Percentiles rank a stretch among this genome's conserved stretches.
Conservation (phyloP, 1,140 invertebrate genomes). For the Sesamia nonagrioides region DNA sequence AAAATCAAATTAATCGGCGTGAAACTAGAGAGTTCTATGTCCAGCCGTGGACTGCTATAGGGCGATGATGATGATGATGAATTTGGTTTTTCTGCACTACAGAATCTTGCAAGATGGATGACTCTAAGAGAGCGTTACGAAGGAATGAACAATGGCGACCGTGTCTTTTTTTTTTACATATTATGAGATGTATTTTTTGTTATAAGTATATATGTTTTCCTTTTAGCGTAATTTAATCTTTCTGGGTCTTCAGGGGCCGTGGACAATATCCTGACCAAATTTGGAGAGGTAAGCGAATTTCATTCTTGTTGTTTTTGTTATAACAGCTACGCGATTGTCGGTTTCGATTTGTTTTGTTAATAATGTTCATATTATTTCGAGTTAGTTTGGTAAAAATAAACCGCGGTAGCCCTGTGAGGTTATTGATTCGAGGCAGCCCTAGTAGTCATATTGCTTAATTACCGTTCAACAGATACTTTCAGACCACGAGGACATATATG, state of each 20-base stretch:
- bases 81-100: background rate
- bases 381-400: background rate
- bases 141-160: slow-evolving; percentile 37
- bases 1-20: too few species aligned
- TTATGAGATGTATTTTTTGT: slow-evolving; percentile 37
- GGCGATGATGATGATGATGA: too few species aligned
- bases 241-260: slow-evolving; percentile 89
- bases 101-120: background rate
- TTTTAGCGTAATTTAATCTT: slow-evolving; percentile 69
- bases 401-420: slow-evolving; percentile 17
- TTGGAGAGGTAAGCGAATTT: slow-evolving; percentile 90
- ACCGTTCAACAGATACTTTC: background rate
- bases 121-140: slow-evolving; percentile 24
- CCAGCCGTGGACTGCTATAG: too few species aligned
- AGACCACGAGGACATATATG: background rate
- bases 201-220: slow-evolving; percentile 48
- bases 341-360: slow-evolving; percentile 31
- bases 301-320: slow-evolving; percentile 23
- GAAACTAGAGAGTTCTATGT: too few species aligned
- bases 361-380: slow-evolving; percentile 21
- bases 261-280: slow-evolving; percentile 91
- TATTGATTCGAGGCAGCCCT: slow-evolving; percentile 1
- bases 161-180: slow-evolving; percentile 53
- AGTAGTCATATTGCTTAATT: too few species aligned
- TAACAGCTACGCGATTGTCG: slow-evolving; percentile 38